Percentiles rank a stretch among this genome's conserved stretches.
Conservation (phyloP, 2,888 invertebrate genomes). For the Cephus rjabovi region DNA sequence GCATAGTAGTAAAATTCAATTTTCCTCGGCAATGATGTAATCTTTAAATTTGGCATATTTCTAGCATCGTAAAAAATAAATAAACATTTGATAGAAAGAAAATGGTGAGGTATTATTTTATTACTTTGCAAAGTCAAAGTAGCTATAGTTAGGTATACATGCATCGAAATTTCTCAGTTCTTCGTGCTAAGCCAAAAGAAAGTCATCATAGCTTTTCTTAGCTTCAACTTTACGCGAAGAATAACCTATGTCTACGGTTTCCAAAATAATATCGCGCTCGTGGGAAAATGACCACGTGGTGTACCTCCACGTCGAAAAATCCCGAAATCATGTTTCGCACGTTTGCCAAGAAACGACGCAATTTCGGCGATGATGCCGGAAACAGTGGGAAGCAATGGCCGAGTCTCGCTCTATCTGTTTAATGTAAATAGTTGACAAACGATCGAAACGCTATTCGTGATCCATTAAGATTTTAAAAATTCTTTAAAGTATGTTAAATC, state of each 20-base stretch:
- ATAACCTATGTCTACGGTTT: background rate
- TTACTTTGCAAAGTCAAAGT: background rate
- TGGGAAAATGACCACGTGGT: conserved; percentile 4
- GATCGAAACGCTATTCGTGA: background rate
- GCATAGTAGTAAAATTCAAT: background rate
- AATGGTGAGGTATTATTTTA: background rate
- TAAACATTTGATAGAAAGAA: background rate
- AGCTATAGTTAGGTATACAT: background rate
- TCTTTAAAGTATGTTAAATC: background rate
- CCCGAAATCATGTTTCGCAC: conserved; percentile 4
- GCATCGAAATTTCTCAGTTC: background rate
- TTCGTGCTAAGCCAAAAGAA: background rate
- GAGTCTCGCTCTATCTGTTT: background rate
- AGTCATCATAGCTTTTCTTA: background rate
- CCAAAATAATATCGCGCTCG: background rate
- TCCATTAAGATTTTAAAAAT: background rate
- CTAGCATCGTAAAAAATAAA: background rate
- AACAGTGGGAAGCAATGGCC: conserved; percentile 17
- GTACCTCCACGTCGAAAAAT: background rate
- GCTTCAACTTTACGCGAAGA: background rate
- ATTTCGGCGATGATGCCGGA: conserved; percentile 51
- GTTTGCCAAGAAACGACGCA: conserved; percentile 47
- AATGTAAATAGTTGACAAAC: background rate
- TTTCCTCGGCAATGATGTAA: too few relatives aligned
- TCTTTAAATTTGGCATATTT: background rate